Base-by-base conservation (phyloP, 2,113 vertebrate genomes). In the Ammodytes marinus region DNA sequence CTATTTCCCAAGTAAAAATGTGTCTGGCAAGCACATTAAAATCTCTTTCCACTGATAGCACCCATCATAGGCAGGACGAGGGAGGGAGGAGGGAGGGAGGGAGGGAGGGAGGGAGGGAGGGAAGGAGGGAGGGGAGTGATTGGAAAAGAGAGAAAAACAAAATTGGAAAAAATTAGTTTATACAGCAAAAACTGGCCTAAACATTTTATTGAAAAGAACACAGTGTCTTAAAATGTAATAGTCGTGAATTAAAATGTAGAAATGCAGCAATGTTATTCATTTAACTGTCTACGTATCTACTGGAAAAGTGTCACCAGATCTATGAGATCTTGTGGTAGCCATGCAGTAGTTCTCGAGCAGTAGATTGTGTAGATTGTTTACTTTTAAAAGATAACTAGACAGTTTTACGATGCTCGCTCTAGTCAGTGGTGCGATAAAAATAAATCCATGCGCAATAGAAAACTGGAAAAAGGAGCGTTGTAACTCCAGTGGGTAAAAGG, bases 81-180 rank as follows among this genome's bases (percentile, higher is more conserved):
- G 58, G 65, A 0, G 13, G 27, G 53, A n/a, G 58, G 65, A 0
- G 13, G 27, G 27, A 27, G 27, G 27, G 27, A 27, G 27, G 27
- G 27, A 27, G 65, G 35, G 27, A 4, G 35, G 0, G 8, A 14
- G 0, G 46, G 39, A 10, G 54, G 8, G 17, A 27, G 58, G 6
- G 4, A 8, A 45, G 19, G 61, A 19, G 5, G 9, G 7, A 42
- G 13, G 8, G 35, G 57, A 10, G 40, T 4, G 5, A 40, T 1
- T 3, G 61, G 46, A 77, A 0, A 27, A 42, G 57, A 49, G 42
- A 70, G 45, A 35, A 13, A 69, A 5, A 43, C 40, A 14, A 50
- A n/a, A 43, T 0, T 27, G 47, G 9, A 14, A 54, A 8, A 84
- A 55, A 65, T 88, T 19, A 65, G 59, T 39, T 74, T 3, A 49